These are phyloP conservation scores for Hippocampus abdominalis DNA, from an alignment of 2,113 vertebrate genomes.

Conservation along the genomic window DNA sequence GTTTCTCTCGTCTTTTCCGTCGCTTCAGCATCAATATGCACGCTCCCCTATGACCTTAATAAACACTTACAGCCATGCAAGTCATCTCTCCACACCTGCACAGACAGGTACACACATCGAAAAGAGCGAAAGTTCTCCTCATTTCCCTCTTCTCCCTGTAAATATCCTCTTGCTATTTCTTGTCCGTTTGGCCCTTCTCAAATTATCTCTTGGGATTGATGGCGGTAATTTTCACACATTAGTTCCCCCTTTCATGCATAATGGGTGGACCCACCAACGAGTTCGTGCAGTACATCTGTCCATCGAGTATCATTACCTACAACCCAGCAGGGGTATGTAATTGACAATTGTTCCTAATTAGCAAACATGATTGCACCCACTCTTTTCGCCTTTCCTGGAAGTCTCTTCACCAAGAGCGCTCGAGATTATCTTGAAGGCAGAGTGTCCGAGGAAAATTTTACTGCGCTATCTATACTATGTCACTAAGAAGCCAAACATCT, in stretches of 20 bases:
- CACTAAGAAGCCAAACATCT: background rate
- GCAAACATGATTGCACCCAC: conserved; percentile 48
- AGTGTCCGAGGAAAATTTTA: background rate
- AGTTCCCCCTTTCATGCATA: conserved; percentile 73
- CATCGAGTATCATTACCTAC: conserved; percentile 75
- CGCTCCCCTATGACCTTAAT: background rate
- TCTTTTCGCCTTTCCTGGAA: conserved; percentile 10
- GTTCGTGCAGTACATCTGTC: conserved; percentile 78
- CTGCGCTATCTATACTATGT: background rate
- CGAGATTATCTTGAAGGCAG: background rate
- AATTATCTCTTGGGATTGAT: conserved; percentile 67
- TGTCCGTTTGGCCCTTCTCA: conserved; percentile 41
- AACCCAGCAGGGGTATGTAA: conserved; percentile 63
- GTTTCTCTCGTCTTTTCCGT: conserved; percentile 37
- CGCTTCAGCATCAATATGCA: conserved; percentile 44
- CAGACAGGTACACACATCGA: background rate
- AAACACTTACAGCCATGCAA: conserved; percentile 38
- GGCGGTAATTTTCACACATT: conserved; percentile 76
- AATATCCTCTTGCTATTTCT: conserved; percentile 18
- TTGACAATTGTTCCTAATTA: conserved; percentile 59
- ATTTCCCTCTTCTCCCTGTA: conserved; percentile 18
- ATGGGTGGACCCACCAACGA: conserved; percentile 75
- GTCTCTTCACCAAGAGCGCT: conserved; percentile 43
- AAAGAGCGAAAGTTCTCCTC: conserved; percentile 44
- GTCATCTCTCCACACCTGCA: conserved; percentile 21